Evolutionary conservation across 2,888 invertebrate species (phyloP).

Genomic region (Mesoligia furuncula): DNA sequence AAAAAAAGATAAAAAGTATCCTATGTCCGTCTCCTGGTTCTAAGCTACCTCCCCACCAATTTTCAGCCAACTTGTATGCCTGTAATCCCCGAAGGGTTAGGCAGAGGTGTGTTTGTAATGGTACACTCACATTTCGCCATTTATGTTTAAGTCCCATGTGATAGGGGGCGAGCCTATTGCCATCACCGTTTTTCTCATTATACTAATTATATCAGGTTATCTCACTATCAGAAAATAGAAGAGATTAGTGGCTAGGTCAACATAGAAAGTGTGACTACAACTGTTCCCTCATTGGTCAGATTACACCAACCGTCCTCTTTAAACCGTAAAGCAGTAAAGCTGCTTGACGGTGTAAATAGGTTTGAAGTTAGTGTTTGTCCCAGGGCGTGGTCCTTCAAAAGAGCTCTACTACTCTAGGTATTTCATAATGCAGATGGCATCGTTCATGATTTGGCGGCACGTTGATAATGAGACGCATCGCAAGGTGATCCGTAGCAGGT

Average conservation of each 20-base stretch:
- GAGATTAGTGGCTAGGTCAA: constrained; percentile 11
- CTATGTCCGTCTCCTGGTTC: too few relatives aligned
- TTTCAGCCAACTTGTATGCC: too few relatives aligned
- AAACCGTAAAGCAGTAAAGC: not conserved
- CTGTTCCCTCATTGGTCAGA: not conserved
- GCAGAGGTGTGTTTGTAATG: too few relatives aligned
- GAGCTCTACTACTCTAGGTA: not conserved
- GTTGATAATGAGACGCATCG: too few relatives aligned
- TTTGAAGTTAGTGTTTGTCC: not conserved
- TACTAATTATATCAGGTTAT: constrained; percentile 2
- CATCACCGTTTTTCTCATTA: not conserved
- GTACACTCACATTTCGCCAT: too few relatives aligned
- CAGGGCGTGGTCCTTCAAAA: not conserved
- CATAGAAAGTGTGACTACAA: constrained; percentile 5
- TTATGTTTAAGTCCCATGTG: too few relatives aligned
- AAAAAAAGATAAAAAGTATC: too few relatives aligned
- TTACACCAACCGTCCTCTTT: not conserved
- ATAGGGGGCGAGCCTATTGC: too few relatives aligned
- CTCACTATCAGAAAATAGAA: constrained; percentile 7
- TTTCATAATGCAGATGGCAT: not conserved
- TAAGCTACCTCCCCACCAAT: too few relatives aligned
- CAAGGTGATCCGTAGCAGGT: not conserved
- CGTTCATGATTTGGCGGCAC: not conserved
- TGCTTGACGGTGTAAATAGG: not conserved
- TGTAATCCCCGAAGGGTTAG: too few relatives aligned